Percentiles rank a stretch among this genome's conserved stretches.
Evolutionary conservation across 23 tunicate species (phyloP).

Genomic region (Botrylloides violaceus): DNA sequence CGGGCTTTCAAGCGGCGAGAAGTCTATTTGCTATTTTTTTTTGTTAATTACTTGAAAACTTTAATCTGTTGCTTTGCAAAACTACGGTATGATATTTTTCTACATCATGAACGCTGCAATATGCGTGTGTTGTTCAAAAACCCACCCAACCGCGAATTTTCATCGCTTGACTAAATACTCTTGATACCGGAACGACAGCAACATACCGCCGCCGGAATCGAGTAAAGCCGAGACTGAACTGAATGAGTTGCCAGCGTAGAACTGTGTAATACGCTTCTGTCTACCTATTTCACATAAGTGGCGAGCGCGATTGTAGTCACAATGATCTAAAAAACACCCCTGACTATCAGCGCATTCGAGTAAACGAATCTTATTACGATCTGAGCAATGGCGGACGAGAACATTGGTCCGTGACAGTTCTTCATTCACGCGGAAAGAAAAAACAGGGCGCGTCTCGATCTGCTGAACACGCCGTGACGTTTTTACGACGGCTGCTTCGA

Average conservation of each 20-base stretch:
- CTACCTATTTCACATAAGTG: not conserved
- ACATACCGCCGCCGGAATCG: not conserved
- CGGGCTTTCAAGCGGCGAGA: too few species aligned
- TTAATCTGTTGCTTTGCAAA: too few species aligned
- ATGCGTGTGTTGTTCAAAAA: not conserved
- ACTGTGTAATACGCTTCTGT: not conserved
- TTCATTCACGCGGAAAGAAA: slow-evolving; percentile 20
- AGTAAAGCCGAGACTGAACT: not conserved
- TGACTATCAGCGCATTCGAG: not conserved
- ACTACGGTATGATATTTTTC: too few species aligned
- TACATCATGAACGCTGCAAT: slow-evolving; percentile 3
- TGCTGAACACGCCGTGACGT: slow-evolving; percentile 23
- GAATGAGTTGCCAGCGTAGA: too few species aligned
- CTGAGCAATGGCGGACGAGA: slow-evolving; percentile 7
- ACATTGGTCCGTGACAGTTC: slow-evolving; percentile 11
- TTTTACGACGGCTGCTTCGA: slow-evolving; percentile 13
- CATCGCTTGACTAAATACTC: slow-evolving; percentile 23
- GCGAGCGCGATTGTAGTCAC: not conserved
- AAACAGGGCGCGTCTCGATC: slow-evolving; percentile 40
- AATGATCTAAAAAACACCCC: not conserved
- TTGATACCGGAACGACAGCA: slow-evolving; percentile 1
- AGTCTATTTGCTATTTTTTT: too few species aligned
- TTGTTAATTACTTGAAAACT: too few species aligned
- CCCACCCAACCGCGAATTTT: slow-evolving; percentile 33
- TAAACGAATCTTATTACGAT: not conserved